Conservation (phyloP, 2,888 invertebrate species). For the Octodonta nipae region DNA sequence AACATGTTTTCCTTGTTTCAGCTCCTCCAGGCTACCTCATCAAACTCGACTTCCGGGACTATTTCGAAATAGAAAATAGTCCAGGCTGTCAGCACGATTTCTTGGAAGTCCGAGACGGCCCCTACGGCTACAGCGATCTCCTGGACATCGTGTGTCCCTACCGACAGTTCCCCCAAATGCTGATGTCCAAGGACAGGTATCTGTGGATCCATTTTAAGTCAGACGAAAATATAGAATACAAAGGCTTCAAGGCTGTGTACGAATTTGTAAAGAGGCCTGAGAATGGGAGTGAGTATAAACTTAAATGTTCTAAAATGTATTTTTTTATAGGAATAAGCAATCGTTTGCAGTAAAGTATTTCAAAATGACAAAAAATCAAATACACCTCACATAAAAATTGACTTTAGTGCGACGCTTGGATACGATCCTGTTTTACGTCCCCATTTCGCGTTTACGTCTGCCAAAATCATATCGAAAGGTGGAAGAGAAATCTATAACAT, state of each 20-base stretch:
- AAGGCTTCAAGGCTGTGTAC: slow-evolving; percentile 67
- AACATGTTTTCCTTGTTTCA: too few species aligned
- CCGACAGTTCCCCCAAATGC: slow-evolving; percentile 57
- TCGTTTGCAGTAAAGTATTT: too few species aligned
- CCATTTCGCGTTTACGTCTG: too few species aligned
- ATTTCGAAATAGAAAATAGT: slow-evolving; percentile 57
- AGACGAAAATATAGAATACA: slow-evolving; percentile 67
- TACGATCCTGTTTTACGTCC: too few species aligned
- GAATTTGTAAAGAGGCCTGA: slow-evolving; percentile 48
- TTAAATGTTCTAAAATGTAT: too few species aligned
- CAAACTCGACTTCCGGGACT: slow-evolving; percentile 66
- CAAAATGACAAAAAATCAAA: too few species aligned
- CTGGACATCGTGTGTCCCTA: slow-evolving; percentile 52
- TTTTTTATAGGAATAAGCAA: too few species aligned
- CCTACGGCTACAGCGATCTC: slow-evolving; percentile 56
- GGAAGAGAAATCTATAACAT: too few species aligned
- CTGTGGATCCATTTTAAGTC: slow-evolving; percentile 70
- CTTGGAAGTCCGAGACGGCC: slow-evolving; percentile 71
- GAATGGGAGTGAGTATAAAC: too few species aligned
- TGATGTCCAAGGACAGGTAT: slow-evolving; percentile 58
- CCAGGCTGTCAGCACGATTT: slow-evolving; percentile 65
- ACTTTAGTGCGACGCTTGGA: too few species aligned
- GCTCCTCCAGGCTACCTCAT: slow-evolving; percentile 51
- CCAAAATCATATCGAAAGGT: too few species aligned
- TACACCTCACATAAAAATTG: too few species aligned